Percentiles rank a stretch among this genome's conserved stretches.
phyloP scores from a whole-genome alignment of 2,797 vertebrate species.

The Sebastes elongatus region DNA sequence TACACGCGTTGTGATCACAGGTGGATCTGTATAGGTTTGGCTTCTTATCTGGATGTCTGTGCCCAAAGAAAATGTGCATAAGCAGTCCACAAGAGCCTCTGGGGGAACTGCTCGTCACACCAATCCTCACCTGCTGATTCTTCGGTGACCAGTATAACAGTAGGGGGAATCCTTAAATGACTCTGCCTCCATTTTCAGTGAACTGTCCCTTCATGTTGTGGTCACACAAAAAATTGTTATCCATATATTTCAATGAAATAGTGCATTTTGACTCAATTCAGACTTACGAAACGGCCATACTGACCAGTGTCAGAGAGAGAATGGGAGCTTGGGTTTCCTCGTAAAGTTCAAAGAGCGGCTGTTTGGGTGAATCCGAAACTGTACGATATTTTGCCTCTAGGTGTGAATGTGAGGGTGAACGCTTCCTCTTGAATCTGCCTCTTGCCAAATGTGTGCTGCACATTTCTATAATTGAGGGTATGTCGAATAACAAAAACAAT shows the following conservation, averaged over 20 bases:
- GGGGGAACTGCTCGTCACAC: not conserved
- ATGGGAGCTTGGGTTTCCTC: not conserved
- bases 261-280: not conserved
- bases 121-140: conserved; percentile 14
- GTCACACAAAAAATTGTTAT: not conserved
- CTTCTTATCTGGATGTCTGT: conserved; percentile 3
- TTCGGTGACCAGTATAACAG: not conserved
- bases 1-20: conserved; percentile 23
- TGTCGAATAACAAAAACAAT: not conserved
- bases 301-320: not conserved
- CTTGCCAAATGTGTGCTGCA: not conserved
- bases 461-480: not conserved
- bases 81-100: not conserved
- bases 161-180: conserved; percentile 2
- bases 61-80: not conserved
- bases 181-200: not conserved
- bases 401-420: not conserved
- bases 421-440: not conserved
- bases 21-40: not conserved
- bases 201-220: not conserved
- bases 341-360: not conserved
- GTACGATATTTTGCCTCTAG: not conserved
- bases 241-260: not conserved
- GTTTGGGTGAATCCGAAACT: not conserved
- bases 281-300: not conserved